Evolutionary conservation across 2,113 vertebrate genomes (phyloP), one percentile per base, ranked within the genome.

Genomic region (Rallus limicola): DNA sequence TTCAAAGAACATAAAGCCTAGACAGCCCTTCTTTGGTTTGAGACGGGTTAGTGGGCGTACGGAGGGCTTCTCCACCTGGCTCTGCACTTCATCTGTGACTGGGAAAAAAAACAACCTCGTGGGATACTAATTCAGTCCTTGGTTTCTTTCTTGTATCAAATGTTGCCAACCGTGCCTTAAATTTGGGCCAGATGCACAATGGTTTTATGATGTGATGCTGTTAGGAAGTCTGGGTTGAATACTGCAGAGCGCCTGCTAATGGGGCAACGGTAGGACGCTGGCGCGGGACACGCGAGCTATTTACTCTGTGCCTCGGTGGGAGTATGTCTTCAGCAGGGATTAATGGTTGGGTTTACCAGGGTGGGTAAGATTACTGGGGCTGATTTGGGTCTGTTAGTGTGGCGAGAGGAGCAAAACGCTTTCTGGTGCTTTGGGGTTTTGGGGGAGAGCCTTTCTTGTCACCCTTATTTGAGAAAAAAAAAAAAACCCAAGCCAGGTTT

Each of bases 61-160:
- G 29, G 89, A 88, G 93, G 97, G 86, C 94, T 94, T 93, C 67
- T 72, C 84, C 88, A 55, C 84, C 74, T 60, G 93, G 91, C 92
- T 96, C 95, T 95, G 88, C 82, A 92, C 80, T 97, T 93, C 92
- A 79, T 97, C 97, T 97, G 77, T 44, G 48, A 94, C n/a, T 86
- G 94, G 92, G 81, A 96, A 96, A 96, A 46, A 96, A 96, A 96
- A 95, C 86, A 95, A 68, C 93, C 79, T 86, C 44, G 64, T 95
- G 97, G 97, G 95, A 95, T 97, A 71, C 96, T 97, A 97, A 97
- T 97, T 97, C 90, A 86, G 97, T 93, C 92, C 92, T 97, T 94
- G 97, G 96, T 97, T 98, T 98, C 96, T 97, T 97, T 96, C 94
- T 97, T 91, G 63, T 97, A 97, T 97, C 97, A 95, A 96, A 97